A percentile compares a stretch with the other conserved stretches of the same genome.
Conservation (phyloP, 2,113 vertebrate genomes). For the Xyliphius kryptos region DNA sequence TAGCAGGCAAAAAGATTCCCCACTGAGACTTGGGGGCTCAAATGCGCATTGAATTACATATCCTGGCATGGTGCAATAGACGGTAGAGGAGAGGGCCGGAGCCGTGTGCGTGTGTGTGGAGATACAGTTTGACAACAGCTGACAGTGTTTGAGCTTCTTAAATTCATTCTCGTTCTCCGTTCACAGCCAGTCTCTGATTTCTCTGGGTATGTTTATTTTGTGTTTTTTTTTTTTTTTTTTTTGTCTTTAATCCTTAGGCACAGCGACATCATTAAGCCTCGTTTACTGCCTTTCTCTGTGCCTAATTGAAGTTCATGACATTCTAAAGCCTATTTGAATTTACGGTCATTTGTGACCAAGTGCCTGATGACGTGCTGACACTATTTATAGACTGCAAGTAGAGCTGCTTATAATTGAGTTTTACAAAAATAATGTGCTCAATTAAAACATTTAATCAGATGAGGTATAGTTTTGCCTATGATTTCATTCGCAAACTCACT, state of each 20-base stretch:
- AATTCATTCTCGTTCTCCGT: neutral
- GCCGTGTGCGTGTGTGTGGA: conserved; percentile 7
- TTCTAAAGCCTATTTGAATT: conserved; percentile 48
- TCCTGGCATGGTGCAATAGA: conserved; percentile 74
- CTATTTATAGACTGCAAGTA: conserved; percentile 37
- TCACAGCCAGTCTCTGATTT: neutral
- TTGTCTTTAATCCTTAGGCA: conserved; percentile 30
- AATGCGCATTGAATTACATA: conserved; percentile 98
- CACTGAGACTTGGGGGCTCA: conserved; percentile 88
- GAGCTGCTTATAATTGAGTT: conserved; percentile 51
- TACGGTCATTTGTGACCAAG: conserved; percentile 42
- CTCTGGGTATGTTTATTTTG: conserved; percentile 1
- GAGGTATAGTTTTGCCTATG: conserved; percentile 46
- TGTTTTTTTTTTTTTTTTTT: neutral
- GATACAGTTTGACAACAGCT: conserved; percentile 4
- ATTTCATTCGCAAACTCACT: too few relatives aligned
- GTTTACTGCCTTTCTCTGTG: conserved; percentile 25
- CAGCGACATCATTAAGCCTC: conserved; percentile 43
- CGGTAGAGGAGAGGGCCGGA: conserved; percentile 52
- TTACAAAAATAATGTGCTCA: conserved; percentile 52
- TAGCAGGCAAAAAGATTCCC: conserved; percentile 91
- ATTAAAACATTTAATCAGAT: conserved; percentile 64
- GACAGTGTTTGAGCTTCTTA: too few relatives aligned
- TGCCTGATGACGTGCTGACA: conserved; percentile 45
- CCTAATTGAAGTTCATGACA: conserved; percentile 46